A percentile compares a stretch with the other conserved stretches of the same genome.
Evolutionary conservation across 2,797 vertebrate genomes (phyloP).

Genomic region (Coccyzus lansbergi): DNA sequence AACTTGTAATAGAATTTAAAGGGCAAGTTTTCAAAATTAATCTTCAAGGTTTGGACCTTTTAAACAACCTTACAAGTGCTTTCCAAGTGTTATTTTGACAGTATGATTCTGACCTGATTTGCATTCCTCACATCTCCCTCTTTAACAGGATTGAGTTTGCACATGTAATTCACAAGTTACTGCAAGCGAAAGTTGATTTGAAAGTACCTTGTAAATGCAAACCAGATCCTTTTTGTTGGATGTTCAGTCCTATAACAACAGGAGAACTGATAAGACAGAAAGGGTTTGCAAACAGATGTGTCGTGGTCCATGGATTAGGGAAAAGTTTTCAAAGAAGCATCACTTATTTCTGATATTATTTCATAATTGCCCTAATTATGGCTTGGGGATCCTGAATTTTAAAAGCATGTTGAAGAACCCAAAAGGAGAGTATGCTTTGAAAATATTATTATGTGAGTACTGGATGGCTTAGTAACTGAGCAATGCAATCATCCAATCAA

Average conservation of each 20-base stretch:
- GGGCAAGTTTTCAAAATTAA: constrained; percentile 48
- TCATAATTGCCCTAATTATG: background rate
- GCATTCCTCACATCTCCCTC: constrained; percentile 1
- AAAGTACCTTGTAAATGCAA: background rate
- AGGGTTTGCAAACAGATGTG: background rate
- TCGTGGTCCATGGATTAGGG: background rate
- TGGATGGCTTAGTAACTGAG: too few relatives aligned
- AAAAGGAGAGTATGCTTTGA: too few relatives aligned
- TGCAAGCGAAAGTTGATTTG: background rate
- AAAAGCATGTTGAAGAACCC: background rate
- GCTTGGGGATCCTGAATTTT: background rate
- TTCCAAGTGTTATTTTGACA: constrained; percentile 8
- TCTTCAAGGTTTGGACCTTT: constrained; percentile 37
- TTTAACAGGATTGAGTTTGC: background rate
- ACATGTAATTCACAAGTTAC: background rate
- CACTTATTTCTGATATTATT: background rate
- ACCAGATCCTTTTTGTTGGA: background rate
- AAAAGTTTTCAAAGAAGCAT: background rate
- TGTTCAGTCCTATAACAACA: background rate
- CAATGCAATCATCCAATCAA: too few relatives aligned
- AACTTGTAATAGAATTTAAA: constrained; percentile 54
- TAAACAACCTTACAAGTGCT: constrained; percentile 16
- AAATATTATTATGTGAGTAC: too few relatives aligned
- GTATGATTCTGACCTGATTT: too few relatives aligned
- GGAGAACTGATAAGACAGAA: background rate